These are phyloP conservation scores for Percina caprodes DNA, from an alignment of 2,113 vertebrate genomes.

Conservation along the genomic window DNA sequence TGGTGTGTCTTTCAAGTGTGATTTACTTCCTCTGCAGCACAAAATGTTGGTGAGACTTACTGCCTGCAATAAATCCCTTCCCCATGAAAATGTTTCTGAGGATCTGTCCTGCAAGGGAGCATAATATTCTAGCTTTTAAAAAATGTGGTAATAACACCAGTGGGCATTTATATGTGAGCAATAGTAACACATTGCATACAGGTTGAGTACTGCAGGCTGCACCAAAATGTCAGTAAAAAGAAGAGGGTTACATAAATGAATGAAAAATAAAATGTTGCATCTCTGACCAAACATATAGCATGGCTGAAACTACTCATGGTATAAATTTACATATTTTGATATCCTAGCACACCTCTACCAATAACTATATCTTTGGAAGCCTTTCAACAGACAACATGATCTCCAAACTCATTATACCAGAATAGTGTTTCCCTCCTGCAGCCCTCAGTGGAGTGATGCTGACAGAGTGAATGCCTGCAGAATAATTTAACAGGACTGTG, in stretches of 20 bases:
- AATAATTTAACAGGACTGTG: constrained; percentile 67
- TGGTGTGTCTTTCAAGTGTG: constrained; percentile 2
- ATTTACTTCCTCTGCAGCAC: constrained; percentile 34
- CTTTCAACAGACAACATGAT: constrained; percentile 47
- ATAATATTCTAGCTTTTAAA: constrained; percentile 24
- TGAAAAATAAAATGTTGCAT: background rate
- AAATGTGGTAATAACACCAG: constrained; percentile 7
- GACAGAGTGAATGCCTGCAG: constrained; percentile 56
- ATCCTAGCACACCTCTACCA: constrained; percentile 1
- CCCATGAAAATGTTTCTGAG: constrained; percentile 18
- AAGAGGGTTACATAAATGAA: constrained; percentile 7
- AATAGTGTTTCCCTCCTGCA: constrained; percentile 46
- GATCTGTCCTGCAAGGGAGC: constrained; percentile 20
- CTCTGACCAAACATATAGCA: constrained; percentile 1
- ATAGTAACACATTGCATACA: background rate
- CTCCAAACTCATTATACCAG: constrained; percentile 38
- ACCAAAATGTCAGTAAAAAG: constrained; percentile 2
- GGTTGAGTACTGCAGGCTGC: background rate
- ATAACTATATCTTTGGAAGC: constrained; percentile 26
- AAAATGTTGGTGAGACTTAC: constrained; percentile 9
- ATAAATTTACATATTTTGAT: constrained; percentile 27
- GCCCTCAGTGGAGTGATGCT: constrained; percentile 40
- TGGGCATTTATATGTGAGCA: constrained; percentile 5
- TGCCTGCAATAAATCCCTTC: constrained; percentile 28
- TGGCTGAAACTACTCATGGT: background rate